Evolutionary conservation across 2,113 vertebrate genomes (phyloP).

Genomic region (Misgurnus anguillicaudatus): DNA sequence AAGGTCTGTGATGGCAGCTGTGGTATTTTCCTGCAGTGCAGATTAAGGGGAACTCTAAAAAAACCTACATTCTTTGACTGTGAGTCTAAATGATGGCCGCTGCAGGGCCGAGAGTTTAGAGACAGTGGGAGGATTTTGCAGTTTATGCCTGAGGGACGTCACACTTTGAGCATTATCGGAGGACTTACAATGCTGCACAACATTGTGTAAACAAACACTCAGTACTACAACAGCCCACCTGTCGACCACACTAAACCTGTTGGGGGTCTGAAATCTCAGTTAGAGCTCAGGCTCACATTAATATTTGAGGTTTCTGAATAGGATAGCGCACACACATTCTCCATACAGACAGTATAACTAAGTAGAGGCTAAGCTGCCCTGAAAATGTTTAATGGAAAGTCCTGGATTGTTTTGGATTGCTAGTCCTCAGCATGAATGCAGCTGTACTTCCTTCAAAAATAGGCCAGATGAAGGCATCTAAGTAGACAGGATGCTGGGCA

Average conservation of each 20-base stretch:
- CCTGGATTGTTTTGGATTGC: too few species aligned
- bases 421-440: too few species aligned
- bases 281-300: constrained; percentile 5
- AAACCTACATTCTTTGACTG: constrained; percentile 14
- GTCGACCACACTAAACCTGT: constrained; percentile 2
- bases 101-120: not conserved
- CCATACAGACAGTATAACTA: too few species aligned
- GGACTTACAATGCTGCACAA: not conserved
- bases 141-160: constrained; percentile 19
- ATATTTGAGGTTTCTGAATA: constrained; percentile 9
- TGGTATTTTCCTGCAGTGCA: not conserved
- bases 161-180: constrained; percentile 1
- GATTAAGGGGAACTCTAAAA: constrained; percentile 18
- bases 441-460: too few species aligned
- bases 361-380: too few species aligned
- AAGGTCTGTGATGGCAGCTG: not conserved
- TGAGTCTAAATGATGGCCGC: constrained; percentile 30
- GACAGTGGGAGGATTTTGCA: constrained; percentile 22
- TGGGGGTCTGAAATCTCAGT: constrained; percentile 3
- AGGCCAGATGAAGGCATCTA: too few species aligned
- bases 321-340: not conserved
- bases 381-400: too few species aligned
- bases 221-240: not conserved
- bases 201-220: not conserved
- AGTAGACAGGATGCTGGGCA: too few species aligned